A percentile compares a stretch with the other conserved stretches of the same genome.
Evolutionary conservation across 1,140 invertebrate genomes (phyloP).

Genomic region (Ceratosolen fusciceps): DNA sequence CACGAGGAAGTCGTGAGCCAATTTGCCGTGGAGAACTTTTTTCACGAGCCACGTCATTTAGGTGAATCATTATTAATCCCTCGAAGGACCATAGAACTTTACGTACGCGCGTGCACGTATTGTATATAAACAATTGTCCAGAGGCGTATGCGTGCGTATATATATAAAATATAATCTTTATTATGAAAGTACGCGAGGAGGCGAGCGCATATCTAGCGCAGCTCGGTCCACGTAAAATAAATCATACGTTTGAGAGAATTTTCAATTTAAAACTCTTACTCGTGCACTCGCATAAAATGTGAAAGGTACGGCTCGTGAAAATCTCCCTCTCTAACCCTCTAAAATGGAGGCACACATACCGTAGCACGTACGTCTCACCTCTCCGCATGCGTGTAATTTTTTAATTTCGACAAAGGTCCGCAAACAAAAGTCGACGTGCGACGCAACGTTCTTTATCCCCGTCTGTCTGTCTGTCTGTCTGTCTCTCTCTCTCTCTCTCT

Average conservation of each 20-base stretch:
- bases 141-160: no score
- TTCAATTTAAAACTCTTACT: constrained; percentile 31
- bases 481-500: no score
- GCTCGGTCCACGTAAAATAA: constrained; percentile 13
- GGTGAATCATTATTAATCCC: constrained; percentile 19
- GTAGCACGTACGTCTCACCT: background rate
- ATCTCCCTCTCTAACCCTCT: background rate
- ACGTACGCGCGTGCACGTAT: no score
- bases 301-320: background rate
- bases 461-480: no score
- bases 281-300: constrained; percentile 3
- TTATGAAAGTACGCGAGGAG: background rate
- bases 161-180: constrained; percentile 6
- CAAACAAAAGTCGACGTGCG: constrained; percentile 35
- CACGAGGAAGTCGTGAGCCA: background rate
- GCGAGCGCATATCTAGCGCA: background rate
- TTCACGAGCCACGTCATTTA: background rate
- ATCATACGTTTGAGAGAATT: constrained; percentile 34
- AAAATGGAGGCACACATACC: background rate
- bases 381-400: constrained; percentile 17
- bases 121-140: no score
- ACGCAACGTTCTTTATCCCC: background rate
- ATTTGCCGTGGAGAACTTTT: background rate
- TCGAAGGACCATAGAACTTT: background rate
- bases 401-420: constrained; percentile 29